phyloP scores from a whole-genome alignment of 2,113 vertebrate genomes.

The Phyllopteryx taeniolatus region DNA sequence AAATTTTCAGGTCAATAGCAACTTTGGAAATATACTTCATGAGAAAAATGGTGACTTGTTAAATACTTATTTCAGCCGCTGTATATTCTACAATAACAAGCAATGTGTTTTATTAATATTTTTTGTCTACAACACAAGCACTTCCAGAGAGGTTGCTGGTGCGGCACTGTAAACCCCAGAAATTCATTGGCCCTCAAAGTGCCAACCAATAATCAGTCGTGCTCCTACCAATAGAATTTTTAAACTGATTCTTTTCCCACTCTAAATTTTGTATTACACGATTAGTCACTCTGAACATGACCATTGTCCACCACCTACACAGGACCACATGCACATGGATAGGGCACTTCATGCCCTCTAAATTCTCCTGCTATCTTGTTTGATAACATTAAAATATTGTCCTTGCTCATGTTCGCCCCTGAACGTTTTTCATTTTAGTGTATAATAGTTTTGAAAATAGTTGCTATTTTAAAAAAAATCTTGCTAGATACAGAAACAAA shows the following conservation, averaged over 20 bases:
- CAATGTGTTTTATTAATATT: background rate
- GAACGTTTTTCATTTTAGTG: no score
- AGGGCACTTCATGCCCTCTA: background rate
- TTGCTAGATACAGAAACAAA: no score
- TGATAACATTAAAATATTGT: no score
- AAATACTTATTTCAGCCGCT: no score
- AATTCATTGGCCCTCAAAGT: background rate
- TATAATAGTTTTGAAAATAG: no score
- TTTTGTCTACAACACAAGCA: background rate
- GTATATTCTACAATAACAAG: background rate
- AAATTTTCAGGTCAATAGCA: no score
- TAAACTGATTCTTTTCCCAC: background rate
- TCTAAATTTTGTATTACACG: background rate
- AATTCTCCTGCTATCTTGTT: background rate
- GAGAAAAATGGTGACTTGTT: no score
- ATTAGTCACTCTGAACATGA: background rate
- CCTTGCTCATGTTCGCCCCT: no score
- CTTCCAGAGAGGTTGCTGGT: background rate
- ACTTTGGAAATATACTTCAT: no score
- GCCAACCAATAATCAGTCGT: background rate
- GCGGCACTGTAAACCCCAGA: background rate
- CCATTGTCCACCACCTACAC: background rate
- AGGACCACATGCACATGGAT: background rate
- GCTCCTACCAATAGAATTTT: background rate
- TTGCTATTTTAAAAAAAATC: no score